These are phyloP conservation scores for Pogonophryne albipinna DNA, from an alignment of 2,797 vertebrate genomes.

Conservation along the genomic window DNA sequence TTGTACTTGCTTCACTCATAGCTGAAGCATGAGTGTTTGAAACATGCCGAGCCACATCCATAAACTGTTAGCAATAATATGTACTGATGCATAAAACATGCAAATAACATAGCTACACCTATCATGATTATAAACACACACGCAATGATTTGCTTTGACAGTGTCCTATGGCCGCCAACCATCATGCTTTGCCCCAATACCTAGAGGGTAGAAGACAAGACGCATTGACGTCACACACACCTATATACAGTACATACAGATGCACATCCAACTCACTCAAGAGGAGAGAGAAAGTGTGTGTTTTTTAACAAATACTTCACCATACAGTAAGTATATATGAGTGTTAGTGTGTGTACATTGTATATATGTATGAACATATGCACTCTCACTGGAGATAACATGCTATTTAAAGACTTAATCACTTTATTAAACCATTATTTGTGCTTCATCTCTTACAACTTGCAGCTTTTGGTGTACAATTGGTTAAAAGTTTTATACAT, in stretches of 20 bases:
- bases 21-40: constrained; percentile 8
- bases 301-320: neutral
- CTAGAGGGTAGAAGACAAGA: constrained; percentile 61
- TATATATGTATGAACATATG: too few relatives aligned
- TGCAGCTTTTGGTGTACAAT: neutral
- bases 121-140: neutral
- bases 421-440: neutral
- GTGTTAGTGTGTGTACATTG: too few relatives aligned
- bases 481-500: neutral
- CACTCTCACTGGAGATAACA: neutral
- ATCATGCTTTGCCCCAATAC: constrained; percentile 48
- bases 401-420: neutral
- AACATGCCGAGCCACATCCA: neutral
- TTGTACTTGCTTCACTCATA: neutral
- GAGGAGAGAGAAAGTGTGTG: neutral
- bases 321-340: neutral
- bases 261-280: neutral
- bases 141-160: constrained; percentile 60
- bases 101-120: constrained; percentile 15
- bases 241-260: too few relatives aligned
- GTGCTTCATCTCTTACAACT: neutral
- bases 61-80: constrained; percentile 19
- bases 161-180: constrained; percentile 49
- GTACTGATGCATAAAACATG: constrained; percentile 14
- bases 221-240: constrained; percentile 14